Evolutionary conservation across 1,140 invertebrate species (phyloP).

Genomic region (Uloborus diversus): DNA sequence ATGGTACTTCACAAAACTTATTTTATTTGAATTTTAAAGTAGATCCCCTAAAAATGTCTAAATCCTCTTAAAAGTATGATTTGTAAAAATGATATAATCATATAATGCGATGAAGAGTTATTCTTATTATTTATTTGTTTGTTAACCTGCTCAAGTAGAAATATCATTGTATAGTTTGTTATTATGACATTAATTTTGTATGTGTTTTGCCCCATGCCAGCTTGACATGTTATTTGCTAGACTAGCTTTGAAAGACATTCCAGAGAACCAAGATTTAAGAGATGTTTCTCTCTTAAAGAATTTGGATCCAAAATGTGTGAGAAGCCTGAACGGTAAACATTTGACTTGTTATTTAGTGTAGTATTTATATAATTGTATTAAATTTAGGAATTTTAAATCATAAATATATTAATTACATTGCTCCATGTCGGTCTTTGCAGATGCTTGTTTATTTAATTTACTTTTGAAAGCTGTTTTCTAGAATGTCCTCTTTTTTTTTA

Average conservation of each 20-base stretch:
- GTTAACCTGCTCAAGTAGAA: neutral
- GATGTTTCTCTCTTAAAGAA: slow-evolving; percentile 95
- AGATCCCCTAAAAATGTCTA: neutral
- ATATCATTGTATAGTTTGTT: neutral
- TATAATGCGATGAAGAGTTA: neutral
- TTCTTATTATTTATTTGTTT: neutral
- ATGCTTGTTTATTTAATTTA: too few species aligned
- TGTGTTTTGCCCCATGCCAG: too few species aligned
- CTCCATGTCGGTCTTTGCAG: too few species aligned
- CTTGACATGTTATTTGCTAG: slow-evolving; percentile 95
- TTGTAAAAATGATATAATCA: too few species aligned
- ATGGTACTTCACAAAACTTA: too few species aligned
- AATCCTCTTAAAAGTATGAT: too few species aligned
- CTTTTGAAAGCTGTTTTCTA: too few species aligned
- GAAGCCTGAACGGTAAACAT: slow-evolving; percentile 86
- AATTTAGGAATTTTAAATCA: too few species aligned
- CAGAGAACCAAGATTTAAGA: slow-evolving; percentile 81
- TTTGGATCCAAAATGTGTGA: slow-evolving; percentile 94
- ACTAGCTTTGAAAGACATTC: slow-evolving; percentile 91
- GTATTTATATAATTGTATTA: too few species aligned
- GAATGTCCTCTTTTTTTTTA: too few species aligned
- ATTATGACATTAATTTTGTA: too few species aligned
- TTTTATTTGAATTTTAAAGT: neutral
- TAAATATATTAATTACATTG: too few species aligned
- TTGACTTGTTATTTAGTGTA: neutral